phyloP scores from a whole-genome alignment of 2,797 vertebrate species.

The Megaceryle alcyon region DNA sequence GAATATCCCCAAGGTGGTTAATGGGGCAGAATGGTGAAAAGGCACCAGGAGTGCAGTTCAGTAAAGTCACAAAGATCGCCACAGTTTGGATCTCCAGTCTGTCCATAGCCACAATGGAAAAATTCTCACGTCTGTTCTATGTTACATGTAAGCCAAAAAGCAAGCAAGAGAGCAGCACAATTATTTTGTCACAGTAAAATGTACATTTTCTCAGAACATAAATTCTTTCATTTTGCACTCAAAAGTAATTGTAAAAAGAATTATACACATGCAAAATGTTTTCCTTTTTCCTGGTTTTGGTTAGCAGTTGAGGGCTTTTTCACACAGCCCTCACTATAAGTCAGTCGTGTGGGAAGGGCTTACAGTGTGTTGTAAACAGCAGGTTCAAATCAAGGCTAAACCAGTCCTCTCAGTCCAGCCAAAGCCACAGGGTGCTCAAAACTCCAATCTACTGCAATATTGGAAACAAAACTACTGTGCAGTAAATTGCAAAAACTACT shows the following conservation, averaged over 20 bases:
- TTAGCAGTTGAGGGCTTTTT: neutral
- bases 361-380: constrained; percentile 61
- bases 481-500: neutral
- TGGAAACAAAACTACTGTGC: constrained; percentile 64
- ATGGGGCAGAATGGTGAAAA: constrained; percentile 7
- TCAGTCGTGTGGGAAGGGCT: constrained; percentile 45
- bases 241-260: constrained; percentile 1
- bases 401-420: constrained; percentile 49
- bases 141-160: neutral
- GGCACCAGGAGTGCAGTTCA: neutral
- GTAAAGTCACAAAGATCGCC: neutral
- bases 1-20: neutral
- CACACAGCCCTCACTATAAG: constrained; percentile 6
- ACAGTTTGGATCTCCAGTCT: neutral
- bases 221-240: neutral
- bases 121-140: neutral
- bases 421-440: constrained; percentile 62
- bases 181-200: neutral
- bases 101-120: neutral
- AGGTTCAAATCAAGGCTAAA: constrained; percentile 74
- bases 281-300: neutral
- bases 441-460: constrained; percentile 38
- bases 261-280: neutral
- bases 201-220: neutral
- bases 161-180: neutral